Base-by-base conservation (phyloP, 2,888 invertebrate genomes). In the Thelaira solivaga region DNA sequence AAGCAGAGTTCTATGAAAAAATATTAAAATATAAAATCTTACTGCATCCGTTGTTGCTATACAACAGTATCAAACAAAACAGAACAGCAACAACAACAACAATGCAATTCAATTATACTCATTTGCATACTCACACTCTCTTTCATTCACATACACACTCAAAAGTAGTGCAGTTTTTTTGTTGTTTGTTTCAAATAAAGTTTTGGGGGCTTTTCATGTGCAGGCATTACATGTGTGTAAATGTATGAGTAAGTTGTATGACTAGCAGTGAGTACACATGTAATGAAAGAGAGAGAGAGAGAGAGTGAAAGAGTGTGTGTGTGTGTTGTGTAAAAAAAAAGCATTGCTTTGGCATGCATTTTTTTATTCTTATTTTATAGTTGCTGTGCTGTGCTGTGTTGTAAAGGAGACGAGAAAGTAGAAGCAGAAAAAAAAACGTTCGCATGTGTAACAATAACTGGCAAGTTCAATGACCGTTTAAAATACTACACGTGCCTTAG, bases 401-500 rank as follows among this genome's bases (percentile, higher is more conserved):
- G n/a, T n/a, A n/a, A n/a, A n/a, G n/a, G n/a, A n/a, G n/a, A n/a
- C n/a, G n/a, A n/a, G n/a, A n/a, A n/a, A n/a, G n/a, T n/a, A n/a
- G n/a, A n/a, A n/a, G n/a, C n/a, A n/a, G n/a, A n/a, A n/a, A 26
- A 39, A 24, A 68, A 45, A 74, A 43, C 22, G 65, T 64, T 69
- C 74, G 69, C 78, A 69, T 74, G 68, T 80, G 79, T 76, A 74
- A 43, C 53, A 59, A 51, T 31, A 62, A 45, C 49, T 36, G 41
- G 59, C 61, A 57, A 82, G 86, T 87, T 86, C 86, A 86, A 82
- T 83, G 86, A 86, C 87, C 86, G 84, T 61, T 68, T 47, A 61
- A 53, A 64, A 67, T 36, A 45, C 39, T 75, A 74, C 80, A 80
- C 81, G 81, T 82, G 79, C 72, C 78, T 51, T 59, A 71, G 81